These are phyloP conservation scores for Cinara cedri DNA, from an alignment of 2,888 invertebrate genomes.

Conservation along the genomic window DNA sequence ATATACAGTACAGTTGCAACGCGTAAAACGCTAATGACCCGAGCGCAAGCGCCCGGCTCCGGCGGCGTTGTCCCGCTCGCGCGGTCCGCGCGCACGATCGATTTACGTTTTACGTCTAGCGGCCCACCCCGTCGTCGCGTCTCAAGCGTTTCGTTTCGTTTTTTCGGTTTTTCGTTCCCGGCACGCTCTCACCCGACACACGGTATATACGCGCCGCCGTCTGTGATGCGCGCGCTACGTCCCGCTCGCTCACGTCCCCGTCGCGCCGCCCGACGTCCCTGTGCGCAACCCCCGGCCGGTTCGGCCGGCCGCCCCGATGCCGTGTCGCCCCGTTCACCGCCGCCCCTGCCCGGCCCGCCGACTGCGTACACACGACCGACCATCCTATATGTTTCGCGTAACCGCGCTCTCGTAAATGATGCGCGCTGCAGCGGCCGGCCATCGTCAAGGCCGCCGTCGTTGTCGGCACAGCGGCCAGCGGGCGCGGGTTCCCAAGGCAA, in stretches of 20 bases:
- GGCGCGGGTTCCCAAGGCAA: too few species aligned
- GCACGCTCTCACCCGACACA: slow-evolving; percentile 28
- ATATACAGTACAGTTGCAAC: slow-evolving; percentile 1
- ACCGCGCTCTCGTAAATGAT: slow-evolving; percentile 1
- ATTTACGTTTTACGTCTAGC: slow-evolving; percentile 15
- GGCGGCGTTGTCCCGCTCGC: neutral
- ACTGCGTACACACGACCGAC: neutral
- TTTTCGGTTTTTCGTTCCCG: neutral
- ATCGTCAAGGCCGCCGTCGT: neutral
- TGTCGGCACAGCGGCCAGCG: neutral
- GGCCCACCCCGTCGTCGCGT: neutral
- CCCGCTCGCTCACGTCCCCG: neutral
- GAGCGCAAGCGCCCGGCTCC: slow-evolving; percentile 29
- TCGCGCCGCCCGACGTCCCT: neutral
- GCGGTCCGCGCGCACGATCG: slow-evolving; percentile 25
- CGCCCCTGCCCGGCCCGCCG: neutral
- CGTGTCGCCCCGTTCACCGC: neutral
- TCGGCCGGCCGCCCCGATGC: neutral
- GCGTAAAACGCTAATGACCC: slow-evolving; percentile 33
- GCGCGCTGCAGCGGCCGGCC: neutral
- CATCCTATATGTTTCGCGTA: neutral
- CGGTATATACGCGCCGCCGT: neutral
- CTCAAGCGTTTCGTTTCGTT: slow-evolving; percentile 11
- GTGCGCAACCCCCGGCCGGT: neutral
- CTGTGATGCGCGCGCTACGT: neutral